Conservation (phyloP, 2,113 vertebrate species). For the Psittacara wagleri region DNA sequence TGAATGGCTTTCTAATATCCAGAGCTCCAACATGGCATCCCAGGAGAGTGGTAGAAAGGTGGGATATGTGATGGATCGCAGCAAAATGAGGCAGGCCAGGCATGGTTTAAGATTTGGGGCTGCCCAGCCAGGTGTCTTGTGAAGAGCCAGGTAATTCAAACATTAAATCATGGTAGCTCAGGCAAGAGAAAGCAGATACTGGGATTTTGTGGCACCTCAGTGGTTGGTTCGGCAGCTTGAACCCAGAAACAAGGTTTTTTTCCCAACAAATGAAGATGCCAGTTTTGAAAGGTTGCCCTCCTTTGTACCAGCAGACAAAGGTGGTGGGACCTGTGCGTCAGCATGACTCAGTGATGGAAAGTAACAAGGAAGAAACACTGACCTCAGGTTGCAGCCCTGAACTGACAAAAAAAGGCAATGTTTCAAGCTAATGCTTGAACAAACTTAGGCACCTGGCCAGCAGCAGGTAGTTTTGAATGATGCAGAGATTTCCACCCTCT, state of each 20-base stretch:
- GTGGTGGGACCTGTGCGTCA: background rate
- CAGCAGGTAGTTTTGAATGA: background rate
- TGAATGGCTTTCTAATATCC: background rate
- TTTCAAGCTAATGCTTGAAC: background rate
- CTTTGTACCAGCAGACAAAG: background rate
- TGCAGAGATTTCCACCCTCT: background rate
- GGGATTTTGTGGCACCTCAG: background rate
- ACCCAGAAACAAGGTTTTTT: fast-evolving
- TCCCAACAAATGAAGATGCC: background rate
- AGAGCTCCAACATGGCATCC: background rate
- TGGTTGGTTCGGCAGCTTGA: background rate
- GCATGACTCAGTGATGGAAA: fast-evolving
- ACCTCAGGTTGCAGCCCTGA: background rate
- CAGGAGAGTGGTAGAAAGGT: background rate
- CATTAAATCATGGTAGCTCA: background rate
- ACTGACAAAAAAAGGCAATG: background rate
- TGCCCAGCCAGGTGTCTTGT: fast-evolving
- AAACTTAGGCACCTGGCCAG: background rate
- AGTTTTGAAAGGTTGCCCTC: background rate
- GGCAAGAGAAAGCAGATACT: background rate
- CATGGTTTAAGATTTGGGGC: background rate
- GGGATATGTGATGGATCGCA: background rate
- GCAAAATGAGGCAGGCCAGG: background rate
- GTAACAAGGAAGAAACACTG: background rate
- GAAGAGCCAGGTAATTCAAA: background rate